Percentiles rank a stretch among this genome's conserved stretches.
Conservation (phyloP, 1,140 invertebrate species). For the Hycleus phaleratus region DNA sequence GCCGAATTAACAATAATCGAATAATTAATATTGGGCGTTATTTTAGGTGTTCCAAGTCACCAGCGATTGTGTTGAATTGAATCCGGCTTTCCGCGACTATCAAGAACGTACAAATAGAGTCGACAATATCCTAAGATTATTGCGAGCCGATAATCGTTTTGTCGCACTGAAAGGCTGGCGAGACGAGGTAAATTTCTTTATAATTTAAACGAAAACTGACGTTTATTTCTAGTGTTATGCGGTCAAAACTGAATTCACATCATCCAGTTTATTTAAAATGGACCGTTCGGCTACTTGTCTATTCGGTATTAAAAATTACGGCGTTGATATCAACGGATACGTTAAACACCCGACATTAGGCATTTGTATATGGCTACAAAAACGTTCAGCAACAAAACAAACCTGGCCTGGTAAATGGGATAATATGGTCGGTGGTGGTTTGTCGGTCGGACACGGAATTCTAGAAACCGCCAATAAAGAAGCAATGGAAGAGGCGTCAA, state of each 20-base stretch:
- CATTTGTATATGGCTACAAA: constrained; percentile 88
- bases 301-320: constrained; percentile 89
- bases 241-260: constrained; percentile 64
- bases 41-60: constrained; percentile 61
- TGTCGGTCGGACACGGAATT: constrained; percentile 80
- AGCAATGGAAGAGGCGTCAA: constrained; percentile 87
- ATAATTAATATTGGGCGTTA: constrained; percentile 3
- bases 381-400: constrained; percentile 81
- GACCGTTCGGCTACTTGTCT: constrained; percentile 85
- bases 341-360: constrained; percentile 74
- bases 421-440: constrained; percentile 89
- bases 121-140: constrained; percentile 68
- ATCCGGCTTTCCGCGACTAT: constrained; percentile 77
- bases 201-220: neutral
- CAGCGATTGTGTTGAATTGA: constrained; percentile 66
- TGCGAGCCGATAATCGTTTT: constrained; percentile 56
- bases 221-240: constrained; percentile 62
- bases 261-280: constrained; percentile 74
- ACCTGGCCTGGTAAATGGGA: constrained; percentile 93
- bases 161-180: constrained; percentile 78
- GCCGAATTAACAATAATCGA: constrained; percentile 23
- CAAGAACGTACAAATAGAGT: constrained; percentile 68
- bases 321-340: constrained; percentile 91
- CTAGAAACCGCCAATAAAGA: constrained; percentile 87
- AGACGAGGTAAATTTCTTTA: constrained; percentile 60